phyloP scores from a whole-genome alignment of 1,140 invertebrate species.

The Paralvinella palmiformis region DNA sequence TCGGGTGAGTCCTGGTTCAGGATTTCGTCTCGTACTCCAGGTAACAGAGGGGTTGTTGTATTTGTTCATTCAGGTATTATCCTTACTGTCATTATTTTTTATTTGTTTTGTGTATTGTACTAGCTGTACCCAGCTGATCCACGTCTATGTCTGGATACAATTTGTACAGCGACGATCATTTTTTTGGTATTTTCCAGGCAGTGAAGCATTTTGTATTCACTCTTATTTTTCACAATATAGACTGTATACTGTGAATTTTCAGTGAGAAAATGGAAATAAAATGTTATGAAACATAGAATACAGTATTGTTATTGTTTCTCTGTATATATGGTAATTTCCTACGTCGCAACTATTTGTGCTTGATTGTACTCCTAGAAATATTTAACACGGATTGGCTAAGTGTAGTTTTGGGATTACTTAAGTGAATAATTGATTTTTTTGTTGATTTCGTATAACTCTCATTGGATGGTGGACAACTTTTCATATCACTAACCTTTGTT shows the following conservation, averaged over 20 bases:
- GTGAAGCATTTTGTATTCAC: background rate
- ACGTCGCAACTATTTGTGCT: no score
- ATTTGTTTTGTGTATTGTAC: background rate
- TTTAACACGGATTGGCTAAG: background rate
- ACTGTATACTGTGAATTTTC: background rate
- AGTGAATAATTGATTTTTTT: background rate
- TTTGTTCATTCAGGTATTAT: background rate
- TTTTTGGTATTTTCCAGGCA: background rate
- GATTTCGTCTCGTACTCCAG: background rate
- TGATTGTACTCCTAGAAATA: background rate
- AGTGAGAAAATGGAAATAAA: background rate
- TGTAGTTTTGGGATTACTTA: slow-evolving; percentile 1
- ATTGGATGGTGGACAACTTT: background rate
- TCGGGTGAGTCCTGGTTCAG: background rate
- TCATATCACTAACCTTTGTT: background rate
- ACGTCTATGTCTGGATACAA: background rate
- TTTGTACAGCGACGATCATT: background rate
- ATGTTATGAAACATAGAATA: background rate
- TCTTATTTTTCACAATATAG: background rate
- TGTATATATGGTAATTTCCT: no score
- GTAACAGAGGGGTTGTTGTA: slow-evolving; percentile 1
- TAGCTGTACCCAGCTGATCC: background rate
- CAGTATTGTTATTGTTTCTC: no score
- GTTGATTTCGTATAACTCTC: background rate
- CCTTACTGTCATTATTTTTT: background rate